A percentile compares a stretch with the other conserved stretches of the same genome.
These are phyloP conservation scores for Craseonycteris thonglongyai DNA, from an alignment of 2,113 vertebrate genomes.

Conservation along the genomic window DNA sequence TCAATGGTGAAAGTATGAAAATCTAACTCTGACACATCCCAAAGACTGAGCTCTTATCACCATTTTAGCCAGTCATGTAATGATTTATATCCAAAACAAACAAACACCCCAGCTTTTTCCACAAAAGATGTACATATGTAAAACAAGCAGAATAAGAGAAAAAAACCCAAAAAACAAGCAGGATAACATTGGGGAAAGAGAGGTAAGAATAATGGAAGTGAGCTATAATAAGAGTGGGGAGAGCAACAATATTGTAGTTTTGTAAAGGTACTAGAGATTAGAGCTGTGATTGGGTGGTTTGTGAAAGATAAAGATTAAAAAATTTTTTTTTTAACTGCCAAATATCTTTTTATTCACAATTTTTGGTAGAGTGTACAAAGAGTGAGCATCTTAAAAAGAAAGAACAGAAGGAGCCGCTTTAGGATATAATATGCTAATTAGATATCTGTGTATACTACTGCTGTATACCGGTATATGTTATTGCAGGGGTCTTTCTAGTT, in stretches of 20 bases:
- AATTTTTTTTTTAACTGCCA: too few species aligned
- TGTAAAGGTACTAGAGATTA: background rate
- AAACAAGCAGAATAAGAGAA: background rate
- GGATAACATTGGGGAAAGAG: background rate
- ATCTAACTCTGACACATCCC: background rate
- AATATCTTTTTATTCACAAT: too few species aligned
- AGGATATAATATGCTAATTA: background rate
- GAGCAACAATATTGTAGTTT: background rate
- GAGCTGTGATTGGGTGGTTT: background rate
- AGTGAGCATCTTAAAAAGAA: background rate
- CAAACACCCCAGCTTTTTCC: background rate
- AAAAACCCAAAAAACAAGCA: background rate
- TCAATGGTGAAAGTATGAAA: background rate
- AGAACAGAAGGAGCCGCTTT: background rate
- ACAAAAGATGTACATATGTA: background rate
- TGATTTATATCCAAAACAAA: background rate
- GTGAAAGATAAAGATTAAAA: background rate
- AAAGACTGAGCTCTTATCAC: background rate
- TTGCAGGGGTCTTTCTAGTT: background rate
- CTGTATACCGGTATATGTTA: background rate
- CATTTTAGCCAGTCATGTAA: background rate
- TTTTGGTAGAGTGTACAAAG: too few species aligned
- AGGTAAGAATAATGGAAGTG: background rate
- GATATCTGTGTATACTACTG: background rate
- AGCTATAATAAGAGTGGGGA: background rate